Base-by-base conservation (phyloP, 2,888 invertebrate genomes). In the Lucinisca nassula region DNA sequence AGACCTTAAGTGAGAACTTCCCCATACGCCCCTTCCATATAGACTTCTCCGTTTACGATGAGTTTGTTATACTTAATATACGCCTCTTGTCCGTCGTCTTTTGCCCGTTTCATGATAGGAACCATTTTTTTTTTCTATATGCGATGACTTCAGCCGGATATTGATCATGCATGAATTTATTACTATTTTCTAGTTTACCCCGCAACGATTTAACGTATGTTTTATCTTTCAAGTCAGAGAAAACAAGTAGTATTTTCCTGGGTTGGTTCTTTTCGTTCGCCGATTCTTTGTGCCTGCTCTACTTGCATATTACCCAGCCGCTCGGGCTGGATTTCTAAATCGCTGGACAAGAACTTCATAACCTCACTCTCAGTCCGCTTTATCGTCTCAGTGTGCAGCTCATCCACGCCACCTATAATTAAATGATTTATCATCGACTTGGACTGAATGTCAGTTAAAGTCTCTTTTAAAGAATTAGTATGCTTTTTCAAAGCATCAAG, bases 21-120 rank as follows among this genome's bases (percentile, higher is more conserved):
- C 0, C 82, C 82, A 70, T 77, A 82, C 1, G 61, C 61, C 0
- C 82, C 76, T 1, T 76, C 70, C 17, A 77, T 76, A 27, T 82
- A 82, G 21, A 82, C 76, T 17, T 35, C 30, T 21, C 58, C 82
- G 3, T 58, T 49, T 6, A 76, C 67, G 10, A 75, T 61, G 10
- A 82, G 75, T 30, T 82, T 82, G 58, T 82, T 82, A 75, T 82
- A 82, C 37, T 45, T 58, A 6, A 81, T 81, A 24, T 81, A 81
- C 0, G 81, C 73, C 8, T 58, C 45, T 70, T 82, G 55, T 4
- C 67, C 40, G 32, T 67, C 72, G 21, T 38, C 45, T 30, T 70
- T 79, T 10, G 79, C 79, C 30, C 37, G 37, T 21, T 79, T 79
- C 30, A 79, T 8, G 21, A 79, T 32, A 32, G 70, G 70, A 8